Base-by-base conservation (phyloP, 2,113 vertebrate species). In the Piprites chloris region DNA sequence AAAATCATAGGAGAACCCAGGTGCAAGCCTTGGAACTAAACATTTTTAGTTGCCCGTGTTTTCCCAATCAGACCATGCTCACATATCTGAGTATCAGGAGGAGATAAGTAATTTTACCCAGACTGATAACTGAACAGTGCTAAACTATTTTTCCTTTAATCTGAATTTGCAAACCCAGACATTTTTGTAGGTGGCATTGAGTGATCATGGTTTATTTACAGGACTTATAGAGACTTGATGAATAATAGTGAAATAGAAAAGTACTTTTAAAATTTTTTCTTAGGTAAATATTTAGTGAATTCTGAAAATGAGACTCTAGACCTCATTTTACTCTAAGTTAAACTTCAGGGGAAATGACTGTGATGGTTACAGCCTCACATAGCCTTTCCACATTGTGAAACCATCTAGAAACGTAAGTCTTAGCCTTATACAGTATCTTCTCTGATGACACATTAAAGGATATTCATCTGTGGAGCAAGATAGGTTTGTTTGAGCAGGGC, bases 221-320 rank as follows among this genome's bases (percentile, higher is more conserved):
- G 73, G 79, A 24, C 55, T 96, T 94, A 87, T 0, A 0, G 39
- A 72, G 63, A 23, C 42, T 30, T 15, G 53, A 81, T 96, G 95
- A 96, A 95, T 96, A 96, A 96, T 96, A 95, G 56, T 42, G 90
- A 93, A 93, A 94, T 72, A 90, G 53, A 85, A 86, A 65, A 96
- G 67, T 80, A 71, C 39, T 53, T 74, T n/a, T 90, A 49, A 61
- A 1, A 62, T 87, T 90, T 93, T 95, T 63, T 91, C 56, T 65
- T 39, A 20, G 84, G 22, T 61, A 63, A 33, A 37, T 69, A 80
- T 68, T 92, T 90, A 46, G 56, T 81, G 83, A 27, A 41, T 82
- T 88, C 80, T 88, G 85, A 86, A 96, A 94, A 93, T 76, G 85
- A 88, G 82, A 96, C 72, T 74, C 58, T 17, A 49, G 28, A 84